Conservation (phyloP, 1,140 invertebrate species). For the Dendroctonus ponderosae region DNA sequence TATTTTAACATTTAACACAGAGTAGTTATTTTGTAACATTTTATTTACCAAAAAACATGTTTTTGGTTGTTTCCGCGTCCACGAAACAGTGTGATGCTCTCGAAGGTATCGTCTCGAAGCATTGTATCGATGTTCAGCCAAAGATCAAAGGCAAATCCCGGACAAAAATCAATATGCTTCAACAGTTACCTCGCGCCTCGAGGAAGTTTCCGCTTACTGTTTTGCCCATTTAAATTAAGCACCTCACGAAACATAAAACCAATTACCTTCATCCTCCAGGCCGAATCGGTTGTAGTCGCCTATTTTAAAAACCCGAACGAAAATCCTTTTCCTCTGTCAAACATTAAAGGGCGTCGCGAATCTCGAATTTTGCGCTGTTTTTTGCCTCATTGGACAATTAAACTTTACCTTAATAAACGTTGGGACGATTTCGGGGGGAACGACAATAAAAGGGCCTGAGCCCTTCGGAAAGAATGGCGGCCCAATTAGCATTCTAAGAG, state of each 20-base stretch:
- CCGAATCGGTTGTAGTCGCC: slow-evolving; percentile 1
- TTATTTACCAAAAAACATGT: no score
- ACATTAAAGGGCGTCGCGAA: slow-evolving; percentile 10
- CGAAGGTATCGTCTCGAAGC: no score
- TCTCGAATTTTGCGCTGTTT: slow-evolving; percentile 11
- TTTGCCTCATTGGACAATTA: slow-evolving; percentile 29
- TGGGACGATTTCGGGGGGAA: slow-evolving; percentile 8
- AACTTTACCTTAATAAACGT: slow-evolving; percentile 30
- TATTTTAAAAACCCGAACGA: slow-evolving; percentile 9
- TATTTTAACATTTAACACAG: no score
- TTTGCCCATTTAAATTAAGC: slow-evolving; percentile 3
- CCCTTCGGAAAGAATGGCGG: slow-evolving; percentile 9
- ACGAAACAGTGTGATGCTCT: no score
- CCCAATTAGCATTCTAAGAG: slow-evolving; percentile 32
- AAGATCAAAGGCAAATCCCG: no score
- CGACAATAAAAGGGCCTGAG: slow-evolving; percentile 23
- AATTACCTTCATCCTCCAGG: slow-evolving; percentile 1
- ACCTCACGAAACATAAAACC: slow-evolving; percentile 1
- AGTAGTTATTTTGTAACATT: no score
- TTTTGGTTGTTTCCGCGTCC: no score
- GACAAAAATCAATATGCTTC: no score
- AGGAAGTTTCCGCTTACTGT: background rate
- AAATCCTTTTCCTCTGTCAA: slow-evolving; percentile 8
- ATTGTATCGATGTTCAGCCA: no score
- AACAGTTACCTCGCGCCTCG: no score